Conservation (phyloP, 2,888 invertebrate species). For the Hydriomena furcata region DNA sequence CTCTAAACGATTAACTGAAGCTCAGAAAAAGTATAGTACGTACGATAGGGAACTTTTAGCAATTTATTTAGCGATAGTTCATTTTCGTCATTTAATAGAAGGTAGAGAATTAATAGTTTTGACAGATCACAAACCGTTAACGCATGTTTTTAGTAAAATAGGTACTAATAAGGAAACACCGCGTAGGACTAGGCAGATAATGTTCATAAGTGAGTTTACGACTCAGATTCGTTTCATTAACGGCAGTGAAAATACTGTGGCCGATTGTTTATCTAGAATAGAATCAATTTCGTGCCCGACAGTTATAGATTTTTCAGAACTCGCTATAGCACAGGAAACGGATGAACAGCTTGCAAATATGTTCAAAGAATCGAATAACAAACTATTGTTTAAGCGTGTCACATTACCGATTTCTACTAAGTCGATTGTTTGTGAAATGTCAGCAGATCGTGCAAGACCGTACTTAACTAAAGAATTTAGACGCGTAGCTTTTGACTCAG, state of each 20-base stretch:
- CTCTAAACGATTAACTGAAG: no score
- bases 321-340: constrained; percentile 15
- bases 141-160: no score
- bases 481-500: constrained; percentile 4
- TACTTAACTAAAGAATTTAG: constrained; percentile 18
- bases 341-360: constrained; percentile 13
- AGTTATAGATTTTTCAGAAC: constrained; percentile 8
- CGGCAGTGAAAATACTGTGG: constrained; percentile 27
- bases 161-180: no score
- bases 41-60: no score
- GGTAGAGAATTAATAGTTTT: no score
- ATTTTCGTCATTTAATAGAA: no score
- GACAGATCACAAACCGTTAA: no score
- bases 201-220: constrained; percentile 8
- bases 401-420: constrained; percentile 7
- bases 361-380: constrained; percentile 5
- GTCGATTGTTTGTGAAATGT: constrained; percentile 30
- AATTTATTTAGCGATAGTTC: no score
- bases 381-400: constrained; percentile 17
- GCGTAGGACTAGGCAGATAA: no score
- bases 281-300: constrained; percentile 28
- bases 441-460: constrained; percentile 16
- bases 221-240: constrained; percentile 21
- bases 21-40: no score
- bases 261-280: constrained; percentile 30